Percentiles rank a stretch among this genome's conserved stretches.
Conservation (phyloP, 1,140 invertebrate species). For the Sarcophaga peregrina region DNA sequence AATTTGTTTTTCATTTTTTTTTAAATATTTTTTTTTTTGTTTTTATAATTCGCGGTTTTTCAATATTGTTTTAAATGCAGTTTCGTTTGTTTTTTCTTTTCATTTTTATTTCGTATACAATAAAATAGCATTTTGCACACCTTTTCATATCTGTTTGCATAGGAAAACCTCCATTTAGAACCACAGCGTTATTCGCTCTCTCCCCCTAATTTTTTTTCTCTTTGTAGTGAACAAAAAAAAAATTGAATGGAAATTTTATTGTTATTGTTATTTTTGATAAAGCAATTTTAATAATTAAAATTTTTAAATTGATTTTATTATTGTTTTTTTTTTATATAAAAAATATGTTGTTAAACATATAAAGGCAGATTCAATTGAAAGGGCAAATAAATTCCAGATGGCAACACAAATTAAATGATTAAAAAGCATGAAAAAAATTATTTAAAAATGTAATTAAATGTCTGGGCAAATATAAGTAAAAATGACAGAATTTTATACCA, state of each 20-base stretch:
- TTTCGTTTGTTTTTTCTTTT: background rate
- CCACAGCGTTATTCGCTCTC: too few relatives aligned
- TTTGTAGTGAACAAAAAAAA: background rate
- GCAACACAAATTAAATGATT: too few relatives aligned
- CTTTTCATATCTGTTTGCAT: background rate
- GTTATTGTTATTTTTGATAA: constrained; percentile 10
- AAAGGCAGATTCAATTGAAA: background rate
- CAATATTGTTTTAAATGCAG: constrained; percentile 22
- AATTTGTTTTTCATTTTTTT: background rate
- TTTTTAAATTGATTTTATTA: constrained; percentile 10
- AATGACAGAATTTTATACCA: too few relatives aligned
- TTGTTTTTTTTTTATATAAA: background rate
- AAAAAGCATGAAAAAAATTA: background rate
- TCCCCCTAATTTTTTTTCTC: background rate
- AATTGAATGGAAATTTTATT: background rate
- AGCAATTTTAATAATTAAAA: constrained; percentile 25
- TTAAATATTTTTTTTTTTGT: background rate
- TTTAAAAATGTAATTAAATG: background rate
- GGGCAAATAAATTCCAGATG: background rate
- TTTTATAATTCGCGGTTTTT: constrained; percentile 24
- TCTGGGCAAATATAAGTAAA: too few relatives aligned
- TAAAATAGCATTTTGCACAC: background rate
- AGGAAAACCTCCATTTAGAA: too few relatives aligned
- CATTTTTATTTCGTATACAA: background rate
- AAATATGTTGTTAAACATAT: background rate